phyloP scores from a whole-genome alignment of 2,888 invertebrate genomes.

The Oxyscelio sp. region DNA sequence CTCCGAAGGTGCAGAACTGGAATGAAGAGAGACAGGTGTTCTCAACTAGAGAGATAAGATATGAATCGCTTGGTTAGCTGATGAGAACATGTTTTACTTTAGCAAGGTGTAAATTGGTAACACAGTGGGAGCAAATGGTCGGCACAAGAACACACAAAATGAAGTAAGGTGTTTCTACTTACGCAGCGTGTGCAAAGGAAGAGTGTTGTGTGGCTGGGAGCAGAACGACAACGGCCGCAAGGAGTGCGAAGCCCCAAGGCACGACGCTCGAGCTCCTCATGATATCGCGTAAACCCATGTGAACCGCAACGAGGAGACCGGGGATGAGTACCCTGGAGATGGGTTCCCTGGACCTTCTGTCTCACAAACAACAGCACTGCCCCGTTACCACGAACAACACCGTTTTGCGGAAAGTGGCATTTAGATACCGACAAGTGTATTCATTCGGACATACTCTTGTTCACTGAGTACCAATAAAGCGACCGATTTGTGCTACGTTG shows the following conservation, averaged over 20 bases:
- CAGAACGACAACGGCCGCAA: slow-evolving; percentile 89
- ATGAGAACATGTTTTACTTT: no score
- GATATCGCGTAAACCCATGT: slow-evolving; percentile 76
- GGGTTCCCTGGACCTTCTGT: no score
- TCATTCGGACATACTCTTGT: background rate
- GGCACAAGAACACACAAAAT: no score
- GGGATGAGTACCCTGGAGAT: no score
- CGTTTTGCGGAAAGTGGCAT: slow-evolving; percentile 55
- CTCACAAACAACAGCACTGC: slow-evolving; percentile 74
- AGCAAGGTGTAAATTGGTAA: no score
- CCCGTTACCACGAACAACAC: slow-evolving; percentile 59
- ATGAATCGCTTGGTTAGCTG: no score
- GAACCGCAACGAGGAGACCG: no score
- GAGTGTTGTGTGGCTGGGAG: slow-evolving; percentile 90
- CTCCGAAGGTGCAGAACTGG: no score
- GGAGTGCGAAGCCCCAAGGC: slow-evolving; percentile 89
- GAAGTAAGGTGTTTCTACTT: no score
- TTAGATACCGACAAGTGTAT: slow-evolving; percentile 14
- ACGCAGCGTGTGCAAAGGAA: slow-evolving; percentile 90
- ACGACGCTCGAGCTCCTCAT: slow-evolving; percentile 87
- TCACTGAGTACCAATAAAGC: slow-evolving; percentile 6
- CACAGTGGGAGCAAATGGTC: no score
- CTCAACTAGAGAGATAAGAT: no score
- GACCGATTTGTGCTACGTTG: slow-evolving; percentile 22
- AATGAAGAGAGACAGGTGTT: no score